Conservation (phyloP, 2,113 vertebrate species). For the Aramus guarauna region DNA sequence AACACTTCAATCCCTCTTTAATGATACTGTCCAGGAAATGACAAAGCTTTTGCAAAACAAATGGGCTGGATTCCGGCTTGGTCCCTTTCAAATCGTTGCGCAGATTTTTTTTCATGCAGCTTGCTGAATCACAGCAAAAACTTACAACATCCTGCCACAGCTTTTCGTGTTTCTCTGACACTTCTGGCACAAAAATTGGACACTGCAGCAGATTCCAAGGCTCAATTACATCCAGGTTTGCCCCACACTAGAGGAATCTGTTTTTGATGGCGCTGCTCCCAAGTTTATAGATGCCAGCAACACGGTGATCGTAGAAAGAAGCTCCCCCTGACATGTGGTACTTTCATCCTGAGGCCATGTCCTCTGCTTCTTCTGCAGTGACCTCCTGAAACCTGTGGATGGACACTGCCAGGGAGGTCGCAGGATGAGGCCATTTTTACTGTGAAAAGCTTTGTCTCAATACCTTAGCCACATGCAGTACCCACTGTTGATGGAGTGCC, state of each 20-base stretch:
- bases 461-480: accelerated
- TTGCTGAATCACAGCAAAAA: neutral
- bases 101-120: neutral
- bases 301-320: neutral
- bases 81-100: neutral
- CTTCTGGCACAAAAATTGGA: neutral
- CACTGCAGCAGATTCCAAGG: neutral
- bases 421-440: neutral
- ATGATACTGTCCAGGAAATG: conserved; percentile 14
- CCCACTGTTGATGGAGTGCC: neutral
- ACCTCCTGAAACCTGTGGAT: neutral
- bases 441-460: neutral
- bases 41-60: neutral
- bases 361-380: neutral
- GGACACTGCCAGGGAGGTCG: neutral
- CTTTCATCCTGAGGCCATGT: neutral
- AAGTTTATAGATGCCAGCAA: neutral
- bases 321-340: neutral
- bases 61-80: neutral
- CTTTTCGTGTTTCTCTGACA: neutral
- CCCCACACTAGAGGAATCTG: neutral
- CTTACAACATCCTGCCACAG: neutral
- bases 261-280: neutral
- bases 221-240: neutral
- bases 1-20: neutral